Evolutionary conservation across 2,888 invertebrate species (phyloP).

Genomic region (Orchesella flavescens): DNA sequence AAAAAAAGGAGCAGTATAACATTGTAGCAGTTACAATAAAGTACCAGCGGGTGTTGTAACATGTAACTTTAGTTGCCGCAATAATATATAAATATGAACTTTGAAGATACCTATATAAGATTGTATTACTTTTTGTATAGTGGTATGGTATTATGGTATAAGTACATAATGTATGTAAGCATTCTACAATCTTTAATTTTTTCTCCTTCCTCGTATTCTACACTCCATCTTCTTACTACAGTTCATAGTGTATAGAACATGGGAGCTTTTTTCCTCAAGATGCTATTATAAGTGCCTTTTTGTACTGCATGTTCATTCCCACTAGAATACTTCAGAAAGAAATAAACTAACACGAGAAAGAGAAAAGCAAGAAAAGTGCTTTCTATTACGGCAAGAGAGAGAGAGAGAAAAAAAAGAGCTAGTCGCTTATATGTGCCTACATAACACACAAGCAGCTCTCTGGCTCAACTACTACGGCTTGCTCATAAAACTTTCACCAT

Average conservation of each 20-base stretch:
- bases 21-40: constrained; percentile 17
- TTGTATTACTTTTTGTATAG: not conserved
- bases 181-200: constrained; percentile 49
- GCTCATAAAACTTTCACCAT: constrained; percentile 65
- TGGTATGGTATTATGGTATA: not conserved
- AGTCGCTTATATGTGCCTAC: not conserved
- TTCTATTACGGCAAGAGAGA: not conserved
- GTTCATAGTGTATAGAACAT: not conserved
- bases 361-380: not conserved
- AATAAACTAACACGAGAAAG: constrained; percentile 48
- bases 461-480: constrained; percentile 31
- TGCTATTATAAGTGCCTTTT: constrained; percentile 45
- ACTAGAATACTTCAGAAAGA: constrained; percentile 45
- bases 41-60: constrained; percentile 48
- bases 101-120: not conserved
- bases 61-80: constrained; percentile 20
- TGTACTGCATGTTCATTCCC: constrained; percentile 52
- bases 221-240: not conserved
- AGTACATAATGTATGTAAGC: constrained; percentile 14
- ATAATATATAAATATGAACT: not conserved
- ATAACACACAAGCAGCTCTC: not conserved
- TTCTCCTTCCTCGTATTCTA: constrained; percentile 32
- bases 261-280: constrained; percentile 43
- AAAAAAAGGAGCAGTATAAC: constrained; percentile 25
- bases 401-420: constrained; percentile 30